phyloP scores from a whole-genome alignment of 2,113 vertebrate species.

The Oncorhynchus tshawytscha region DNA sequence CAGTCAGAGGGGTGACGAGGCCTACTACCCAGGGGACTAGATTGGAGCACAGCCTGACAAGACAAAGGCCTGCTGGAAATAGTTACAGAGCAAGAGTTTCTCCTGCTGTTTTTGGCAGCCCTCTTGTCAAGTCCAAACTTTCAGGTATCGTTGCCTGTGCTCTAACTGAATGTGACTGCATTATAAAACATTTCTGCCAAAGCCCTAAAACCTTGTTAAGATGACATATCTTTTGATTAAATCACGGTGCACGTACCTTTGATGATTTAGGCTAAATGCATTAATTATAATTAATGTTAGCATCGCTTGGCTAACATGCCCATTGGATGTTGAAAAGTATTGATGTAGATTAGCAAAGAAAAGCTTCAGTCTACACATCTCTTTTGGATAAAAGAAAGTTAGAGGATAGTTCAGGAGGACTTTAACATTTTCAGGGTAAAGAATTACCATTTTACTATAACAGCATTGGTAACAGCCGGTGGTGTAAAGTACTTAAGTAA shows the following conservation, averaged over 20 bases:
- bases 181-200: constrained; percentile 13
- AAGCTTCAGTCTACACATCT: neutral
- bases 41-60: neutral
- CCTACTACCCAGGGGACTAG: neutral
- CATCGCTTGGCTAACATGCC: neutral
- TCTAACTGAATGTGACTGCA: constrained; percentile 20
- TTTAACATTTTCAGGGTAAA: too few species aligned
- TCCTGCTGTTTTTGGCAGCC: neutral
- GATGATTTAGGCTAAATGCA: constrained; percentile 7
- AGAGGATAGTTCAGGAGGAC: too few species aligned
- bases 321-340: neutral
- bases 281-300: constrained; percentile 13
- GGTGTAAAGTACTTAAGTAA: too few species aligned
- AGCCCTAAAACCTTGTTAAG: constrained; percentile 11
- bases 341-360: neutral
- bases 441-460: too few species aligned
- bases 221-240: constrained; percentile 4
- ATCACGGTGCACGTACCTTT: constrained; percentile 3
- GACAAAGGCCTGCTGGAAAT: neutral
- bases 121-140: neutral
- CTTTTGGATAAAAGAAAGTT: neutral
- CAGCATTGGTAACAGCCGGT: too few species aligned
- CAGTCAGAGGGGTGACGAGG: neutral
- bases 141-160: neutral
- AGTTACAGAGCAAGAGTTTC: neutral